Base-by-base conservation (phyloP, 2,888 invertebrate genomes). In the Dolomedes plantarius region DNA sequence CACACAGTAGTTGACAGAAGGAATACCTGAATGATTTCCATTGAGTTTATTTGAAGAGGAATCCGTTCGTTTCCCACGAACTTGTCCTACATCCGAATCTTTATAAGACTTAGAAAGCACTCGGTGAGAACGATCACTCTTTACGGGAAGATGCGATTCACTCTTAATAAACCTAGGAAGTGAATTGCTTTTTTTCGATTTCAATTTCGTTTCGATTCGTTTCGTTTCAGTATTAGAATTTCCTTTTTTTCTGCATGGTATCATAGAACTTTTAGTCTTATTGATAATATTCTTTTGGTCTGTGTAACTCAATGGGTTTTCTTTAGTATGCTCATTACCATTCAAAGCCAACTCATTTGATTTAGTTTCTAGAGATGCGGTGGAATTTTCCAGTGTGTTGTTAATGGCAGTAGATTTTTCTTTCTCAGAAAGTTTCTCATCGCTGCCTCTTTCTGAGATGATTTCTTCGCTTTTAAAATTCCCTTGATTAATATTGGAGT, bases 171-270 rank as follows among this genome's bases (percentile, higher is more conserved):
- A 56, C 23, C 56, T 56, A 1, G 56, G 56, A 56, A 56, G 5
- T 3, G 56, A 23, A 23, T 56, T 56, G 2, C 23, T 23, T 56
- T 56, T 56, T 56, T 56, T 56, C 56, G 56, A 23, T 23, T 56
- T 56, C 16, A 16, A 11, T 46, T 56, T 56, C 19, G 56, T 56
- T 56, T 56, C 23, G 19, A 23, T 56, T 56, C 16, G 9, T 46
- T 46, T 46, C 2, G 13, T 9, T 16, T 56, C 56, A 16, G 23
- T 5, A 23, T 56, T 23, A 16, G 19, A 23, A 5, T 1, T 23
- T 56, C 56, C 56, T 56, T 56, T 56, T 23, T 16, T 67, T 31
- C 36, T 31, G 27, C 67, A 67, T 19, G 36, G 67, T 32, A 67
- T 67, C 32, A 67, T 32, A 32, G 67, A 67, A 32, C 19, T 67